Evolutionary conservation across 2,888 invertebrate species (phyloP).

Genomic region (Megalurothrips usitatus): DNA sequence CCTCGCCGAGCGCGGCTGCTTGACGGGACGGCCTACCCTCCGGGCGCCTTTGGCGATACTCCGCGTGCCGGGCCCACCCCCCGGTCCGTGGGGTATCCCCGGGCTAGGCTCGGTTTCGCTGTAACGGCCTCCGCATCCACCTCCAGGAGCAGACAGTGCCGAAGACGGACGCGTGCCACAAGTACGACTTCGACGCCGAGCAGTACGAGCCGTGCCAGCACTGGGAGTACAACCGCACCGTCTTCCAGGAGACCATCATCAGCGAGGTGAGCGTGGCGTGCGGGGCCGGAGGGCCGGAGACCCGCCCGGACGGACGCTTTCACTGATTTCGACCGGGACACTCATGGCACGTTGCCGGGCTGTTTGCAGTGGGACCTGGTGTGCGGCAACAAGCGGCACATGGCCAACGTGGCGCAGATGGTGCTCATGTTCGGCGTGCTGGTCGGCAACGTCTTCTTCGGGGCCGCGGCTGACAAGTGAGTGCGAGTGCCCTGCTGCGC

Average conservation of each 20-base stretch:
- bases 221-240: conserved; percentile 57
- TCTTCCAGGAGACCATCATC: conserved; percentile 67
- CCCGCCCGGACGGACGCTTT: too few relatives aligned
- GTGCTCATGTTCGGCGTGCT: conserved; percentile 74
- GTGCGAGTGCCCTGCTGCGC: conserved; percentile 39
- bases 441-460: conserved; percentile 69
- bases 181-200: conserved; percentile 41
- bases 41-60: conserved; percentile 47
- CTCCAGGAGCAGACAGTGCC: conserved; percentile 43
- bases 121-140: not conserved
- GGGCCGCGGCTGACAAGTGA: conserved; percentile 71
- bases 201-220: conserved; percentile 49
- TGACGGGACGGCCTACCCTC: conserved; percentile 52
- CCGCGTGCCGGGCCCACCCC: too few relatives aligned
- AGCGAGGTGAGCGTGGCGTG: conserved; percentile 48
- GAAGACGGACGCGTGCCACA: conserved; percentile 45
- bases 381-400: conserved; percentile 55
- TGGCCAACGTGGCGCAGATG: conserved; percentile 70
- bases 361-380: conserved; percentile 64
- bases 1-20: conserved; percentile 45
- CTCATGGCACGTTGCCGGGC: not conserved
- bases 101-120: too few relatives aligned
- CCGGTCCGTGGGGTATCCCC: too few relatives aligned
- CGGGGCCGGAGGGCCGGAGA: not conserved
- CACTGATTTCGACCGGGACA: too few relatives aligned